Conservation (phyloP, 2,113 vertebrate species). For the Embiotoca jacksoni region DNA sequence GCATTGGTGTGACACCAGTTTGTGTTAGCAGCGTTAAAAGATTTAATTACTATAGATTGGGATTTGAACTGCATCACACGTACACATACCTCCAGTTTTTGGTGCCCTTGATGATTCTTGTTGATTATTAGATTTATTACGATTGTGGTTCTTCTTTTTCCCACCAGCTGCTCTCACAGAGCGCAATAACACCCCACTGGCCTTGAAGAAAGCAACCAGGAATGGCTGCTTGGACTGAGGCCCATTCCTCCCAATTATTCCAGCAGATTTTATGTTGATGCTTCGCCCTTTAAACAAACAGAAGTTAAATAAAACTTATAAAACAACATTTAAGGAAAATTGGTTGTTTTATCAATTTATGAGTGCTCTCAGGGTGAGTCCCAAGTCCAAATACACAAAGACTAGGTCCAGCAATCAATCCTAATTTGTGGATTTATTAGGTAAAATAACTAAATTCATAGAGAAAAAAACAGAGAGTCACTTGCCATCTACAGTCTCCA, state of each 20-base stretch:
- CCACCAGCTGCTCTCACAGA: constrained; percentile 93
- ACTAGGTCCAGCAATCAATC: no score
- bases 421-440: neutral
- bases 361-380: constrained; percentile 5
- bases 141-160: constrained; percentile 94
- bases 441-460: constrained; percentile 15
- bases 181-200: constrained; percentile 95
- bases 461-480: constrained; percentile 30
- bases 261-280: constrained; percentile 95
- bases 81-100: constrained; percentile 87
- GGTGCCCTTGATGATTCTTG: constrained; percentile 91
- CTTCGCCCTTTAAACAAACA: constrained; percentile 87
- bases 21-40: no score
- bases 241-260: constrained; percentile 93
- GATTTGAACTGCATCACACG: neutral
- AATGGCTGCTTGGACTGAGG: constrained; percentile 98
- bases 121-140: constrained; percentile 92
- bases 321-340: constrained; percentile 9
- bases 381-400: neutral
- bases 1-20: no score
- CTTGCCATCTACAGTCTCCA: constrained; percentile 95
- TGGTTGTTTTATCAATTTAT: constrained; percentile 18
- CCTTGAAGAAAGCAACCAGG: constrained; percentile 99
- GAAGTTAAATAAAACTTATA: constrained; percentile 39
- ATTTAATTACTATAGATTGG: no score